Conservation (phyloP, 2,888 invertebrate genomes). For the Rotaria macrura region DNA sequence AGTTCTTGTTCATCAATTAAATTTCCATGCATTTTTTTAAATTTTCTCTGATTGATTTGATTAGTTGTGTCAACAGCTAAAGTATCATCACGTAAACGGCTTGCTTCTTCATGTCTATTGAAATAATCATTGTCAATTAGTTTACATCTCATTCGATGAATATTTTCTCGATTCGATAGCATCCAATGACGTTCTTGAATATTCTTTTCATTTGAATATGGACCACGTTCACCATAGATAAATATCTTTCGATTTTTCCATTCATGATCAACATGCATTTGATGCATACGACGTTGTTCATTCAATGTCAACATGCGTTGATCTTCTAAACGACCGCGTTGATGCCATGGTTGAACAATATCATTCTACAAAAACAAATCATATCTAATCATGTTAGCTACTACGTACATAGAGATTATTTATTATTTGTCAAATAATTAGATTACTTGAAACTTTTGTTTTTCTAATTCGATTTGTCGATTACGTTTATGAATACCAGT, state of each 20-base stretch:
- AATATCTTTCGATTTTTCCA: slow-evolving; percentile 56
- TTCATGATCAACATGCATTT: slow-evolving; percentile 52
- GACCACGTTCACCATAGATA: slow-evolving; percentile 52
- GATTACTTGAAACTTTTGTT: slow-evolving; percentile 52
- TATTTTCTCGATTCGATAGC: slow-evolving; percentile 58
- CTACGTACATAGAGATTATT: too few relatives aligned
- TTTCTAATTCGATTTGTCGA: slow-evolving; percentile 55
- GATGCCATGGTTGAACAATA: slow-evolving; percentile 52
- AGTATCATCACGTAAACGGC: slow-evolving; percentile 58
- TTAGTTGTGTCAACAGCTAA: slow-evolving; percentile 42
- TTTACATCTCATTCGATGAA: slow-evolving; percentile 58
- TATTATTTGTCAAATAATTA: too few relatives aligned
- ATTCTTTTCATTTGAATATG: slow-evolving; percentile 40
- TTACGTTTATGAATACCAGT: slow-evolving; percentile 55
- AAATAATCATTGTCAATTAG: slow-evolving; percentile 56
- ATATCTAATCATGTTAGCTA: too few relatives aligned
- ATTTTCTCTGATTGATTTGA: neutral
- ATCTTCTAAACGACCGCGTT: neutral
- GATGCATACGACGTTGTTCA: slow-evolving; percentile 49
- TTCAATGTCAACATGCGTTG: neutral
- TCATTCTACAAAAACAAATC: slow-evolving; percentile 51
- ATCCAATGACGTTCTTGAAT: slow-evolving; percentile 53
- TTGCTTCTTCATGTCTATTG: slow-evolving; percentile 56
- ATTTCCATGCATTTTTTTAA: neutral
- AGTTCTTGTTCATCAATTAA: neutral